A percentile compares a stretch with the other conserved stretches of the same genome.
Evolutionary conservation across 2,113 vertebrate species (phyloP).

Genomic region (Stictonetta naevosa): DNA sequence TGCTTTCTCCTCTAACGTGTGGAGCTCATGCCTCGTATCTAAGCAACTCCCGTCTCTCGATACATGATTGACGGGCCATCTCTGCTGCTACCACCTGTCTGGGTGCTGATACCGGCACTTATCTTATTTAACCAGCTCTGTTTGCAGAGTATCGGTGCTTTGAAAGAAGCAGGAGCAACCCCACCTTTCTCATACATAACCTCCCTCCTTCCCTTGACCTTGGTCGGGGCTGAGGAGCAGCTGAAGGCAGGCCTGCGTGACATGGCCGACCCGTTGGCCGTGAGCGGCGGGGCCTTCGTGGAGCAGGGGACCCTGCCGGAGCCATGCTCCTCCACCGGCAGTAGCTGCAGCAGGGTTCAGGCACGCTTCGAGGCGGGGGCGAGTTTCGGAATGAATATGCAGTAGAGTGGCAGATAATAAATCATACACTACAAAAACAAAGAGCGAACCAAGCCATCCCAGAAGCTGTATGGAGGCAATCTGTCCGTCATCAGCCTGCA

Average conservation of each 20-base stretch:
- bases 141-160: background rate
- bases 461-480: constrained; percentile 41
- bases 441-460: constrained; percentile 5
- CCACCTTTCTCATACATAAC: background rate
- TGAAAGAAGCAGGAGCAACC: background rate
- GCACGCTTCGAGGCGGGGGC: background rate
- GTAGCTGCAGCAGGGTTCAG: constrained; percentile 5
- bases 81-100: background rate
- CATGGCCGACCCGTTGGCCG: background rate
- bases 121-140: background rate
- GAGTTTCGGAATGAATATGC: constrained; percentile 29
- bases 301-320: background rate
- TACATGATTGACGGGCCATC: background rate
- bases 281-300: background rate
- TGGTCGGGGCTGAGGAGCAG: background rate
- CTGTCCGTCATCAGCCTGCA: background rate
- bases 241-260: background rate
- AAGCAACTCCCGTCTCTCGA: background rate
- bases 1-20: background rate
- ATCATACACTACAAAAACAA: constrained; percentile 35
- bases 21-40: background rate
- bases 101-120: background rate
- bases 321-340: background rate
- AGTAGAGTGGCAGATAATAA: constrained; percentile 49
- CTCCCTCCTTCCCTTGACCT: background rate